Base-by-base conservation (phyloP, 2,888 invertebrate genomes). In the Sturmia bella region DNA sequence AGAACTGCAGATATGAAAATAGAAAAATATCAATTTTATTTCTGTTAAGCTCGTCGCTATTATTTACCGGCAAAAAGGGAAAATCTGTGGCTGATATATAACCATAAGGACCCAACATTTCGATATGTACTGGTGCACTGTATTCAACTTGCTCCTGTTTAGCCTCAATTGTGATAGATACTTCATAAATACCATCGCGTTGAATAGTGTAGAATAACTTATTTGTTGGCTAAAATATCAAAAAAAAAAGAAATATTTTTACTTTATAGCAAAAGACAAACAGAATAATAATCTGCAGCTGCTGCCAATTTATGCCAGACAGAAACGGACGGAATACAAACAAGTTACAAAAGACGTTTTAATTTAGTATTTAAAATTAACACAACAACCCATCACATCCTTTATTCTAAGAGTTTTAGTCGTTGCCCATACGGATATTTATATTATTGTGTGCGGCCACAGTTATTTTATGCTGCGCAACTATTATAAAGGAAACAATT, bases 81-180 rank as follows among this genome's bases (percentile, higher is more conserved):
- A 96, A 97, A 89, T 98, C 97, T 1, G 95, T 94, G 6, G 98
- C 97, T 0, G 97, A 97, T 52, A 98, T 92, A 89, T 95, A 98
- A 86, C 97, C 85, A 87, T 95, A 93, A 0, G 94, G 93, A 39
- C 95, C 94, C 83, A 93, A 92, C 93, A 97, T 95, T 89, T 95
- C 94, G 17, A 97, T 92, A 64, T 93, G 93, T 1, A 95, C 92
- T 0, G 92, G 91, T 0, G 94, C 93, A 70, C 91, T 92, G 86
- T 93, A 94, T 37, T 92, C 91, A 0, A 88, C 86, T 19, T 89
- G 88, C 24, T 91, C 89, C 0, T 73, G 37, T 17, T 85, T 84
- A 1, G 89, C 85, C 27, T 89, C 87, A 17, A 94, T 92, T 57
- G 90, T 89, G 39, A 95, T 86, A 17, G 92, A 91, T 80, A 95